Evolutionary conservation across 1,140 invertebrate genomes (phyloP).

Genomic region (Megathymus violae): DNA sequence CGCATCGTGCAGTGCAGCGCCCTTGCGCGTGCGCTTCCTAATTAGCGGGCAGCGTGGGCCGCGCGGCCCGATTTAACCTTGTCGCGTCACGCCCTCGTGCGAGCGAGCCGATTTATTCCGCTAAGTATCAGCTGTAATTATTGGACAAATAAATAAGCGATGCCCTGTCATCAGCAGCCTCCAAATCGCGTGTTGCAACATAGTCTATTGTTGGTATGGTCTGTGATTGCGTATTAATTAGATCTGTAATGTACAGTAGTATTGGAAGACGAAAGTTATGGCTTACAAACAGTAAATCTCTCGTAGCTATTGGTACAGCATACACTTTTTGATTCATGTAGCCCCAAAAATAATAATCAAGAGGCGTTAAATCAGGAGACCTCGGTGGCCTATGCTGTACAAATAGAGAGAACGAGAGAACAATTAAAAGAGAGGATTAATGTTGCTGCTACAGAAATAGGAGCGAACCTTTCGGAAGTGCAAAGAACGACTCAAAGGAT

Average conservation of each 20-base stretch:
- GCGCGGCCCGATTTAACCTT: constrained; percentile 68
- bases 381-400: no score
- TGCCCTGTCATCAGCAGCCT: not conserved
- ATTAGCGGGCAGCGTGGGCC: constrained; percentile 69
- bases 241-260: not conserved
- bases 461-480: no score
- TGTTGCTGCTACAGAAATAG: no score
- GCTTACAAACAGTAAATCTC: no score
- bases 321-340: no score
- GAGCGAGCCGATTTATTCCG: constrained; percentile 34
- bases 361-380: no score
- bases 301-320: no score
- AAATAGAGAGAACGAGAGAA: no score
- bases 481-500: no score
- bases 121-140: constrained; percentile 4
- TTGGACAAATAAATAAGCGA: constrained; percentile 1
- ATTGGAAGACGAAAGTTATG: no score
- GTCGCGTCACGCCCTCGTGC: constrained; percentile 58
- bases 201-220: not conserved
- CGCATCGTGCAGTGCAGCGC: constrained; percentile 60
- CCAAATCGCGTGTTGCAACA: not conserved
- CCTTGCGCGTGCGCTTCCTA: constrained; percentile 72
- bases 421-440: no score
- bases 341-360: no score
- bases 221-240: not conserved